A percentile compares a stretch with the other conserved stretches of the same genome.
Conservation (phyloP, 1,140 invertebrate genomes). For the Hormaphis cornu region DNA sequence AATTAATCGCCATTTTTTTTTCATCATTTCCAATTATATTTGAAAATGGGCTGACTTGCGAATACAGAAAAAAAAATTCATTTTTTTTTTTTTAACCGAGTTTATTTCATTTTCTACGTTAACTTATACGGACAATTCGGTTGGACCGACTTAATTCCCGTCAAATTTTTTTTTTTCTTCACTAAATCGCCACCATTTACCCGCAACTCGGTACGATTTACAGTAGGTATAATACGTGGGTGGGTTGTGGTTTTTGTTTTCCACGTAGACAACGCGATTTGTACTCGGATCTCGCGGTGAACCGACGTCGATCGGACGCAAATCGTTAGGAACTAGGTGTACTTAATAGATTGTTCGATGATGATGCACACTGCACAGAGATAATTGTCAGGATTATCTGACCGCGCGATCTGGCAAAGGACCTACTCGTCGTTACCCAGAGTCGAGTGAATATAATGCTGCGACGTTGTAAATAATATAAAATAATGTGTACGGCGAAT, state of each 20-base stretch:
- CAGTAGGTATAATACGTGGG: too few species aligned
- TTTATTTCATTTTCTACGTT: too few species aligned
- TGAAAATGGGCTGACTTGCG: too few species aligned
- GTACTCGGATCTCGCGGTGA: not conserved
- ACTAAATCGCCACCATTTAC: too few species aligned
- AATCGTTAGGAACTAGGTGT: conserved; percentile 9
- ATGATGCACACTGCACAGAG: not conserved
- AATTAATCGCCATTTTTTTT: too few species aligned
- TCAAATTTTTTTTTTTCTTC: too few species aligned
- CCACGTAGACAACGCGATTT: conserved; percentile 6
- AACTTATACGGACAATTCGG: too few species aligned
- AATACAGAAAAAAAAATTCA: too few species aligned
- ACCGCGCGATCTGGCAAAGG: not conserved
- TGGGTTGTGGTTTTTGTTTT: conserved; percentile 11
- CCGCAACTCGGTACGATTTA: too few species aligned
- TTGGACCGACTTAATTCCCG: too few species aligned
- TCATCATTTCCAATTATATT: too few species aligned
- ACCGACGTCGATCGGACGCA: not conserved
- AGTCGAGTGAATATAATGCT: not conserved
- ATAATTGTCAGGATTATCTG: not conserved
- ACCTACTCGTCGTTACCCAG: not conserved
- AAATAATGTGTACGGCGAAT: not conserved
- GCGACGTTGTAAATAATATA: not conserved
- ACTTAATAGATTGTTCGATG: not conserved
- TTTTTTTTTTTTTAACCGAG: too few species aligned